Base-by-base conservation (phyloP, 2,797 vertebrate genomes). In the Lagodon rhomboides region DNA sequence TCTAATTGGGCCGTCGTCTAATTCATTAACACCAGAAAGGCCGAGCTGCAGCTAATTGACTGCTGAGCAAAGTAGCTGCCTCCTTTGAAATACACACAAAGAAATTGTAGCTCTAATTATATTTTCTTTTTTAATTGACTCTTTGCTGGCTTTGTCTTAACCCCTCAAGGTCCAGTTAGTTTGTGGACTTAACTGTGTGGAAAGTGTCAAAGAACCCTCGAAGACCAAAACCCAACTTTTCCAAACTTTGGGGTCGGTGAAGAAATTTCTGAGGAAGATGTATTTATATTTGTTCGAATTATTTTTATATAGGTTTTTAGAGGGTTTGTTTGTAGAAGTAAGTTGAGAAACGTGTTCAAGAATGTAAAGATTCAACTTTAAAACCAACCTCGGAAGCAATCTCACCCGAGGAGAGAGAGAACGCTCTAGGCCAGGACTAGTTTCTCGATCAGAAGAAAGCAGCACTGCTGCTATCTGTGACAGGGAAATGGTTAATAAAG, bases 11-110 rank as follows among this genome's bases (percentile, higher is more conserved):
- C 60, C 18, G 8, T 62, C 22, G 65, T 73, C 60, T 51, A 7
- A 68, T 73, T 75, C 77, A 83, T 88, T 83, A 79, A 79, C 64
- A 70, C 68, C n/a, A 68, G 59, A 75, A 73, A 70, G 58, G 58
- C 66, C 43, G 46, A 20, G 49, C 76, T 65, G 56, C 68, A 34
- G 77, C 69, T 68, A 75, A 75, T 53, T 79, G 84, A 67, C 59
- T 53, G 65, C 62, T 72, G 65, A 63, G 23, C 63, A 34, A 67
- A 81, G 68, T 7, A 43, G 54, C 46, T 7, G 25, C 59, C 62
- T 68, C 47, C 44, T 66, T 53, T 50, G 38, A 73, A 80, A 71
- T 27, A 30, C 16, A 41, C 34, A 75, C 13, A 47, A 15, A 13
- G 30, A 72, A 65, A 63, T 67, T 13, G 38, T 7, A n/a, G 34